Percentiles rank a stretch among this genome's conserved stretches.
Conservation (phyloP, 2,797 vertebrate genomes). For the Syngnathus acus region DNA sequence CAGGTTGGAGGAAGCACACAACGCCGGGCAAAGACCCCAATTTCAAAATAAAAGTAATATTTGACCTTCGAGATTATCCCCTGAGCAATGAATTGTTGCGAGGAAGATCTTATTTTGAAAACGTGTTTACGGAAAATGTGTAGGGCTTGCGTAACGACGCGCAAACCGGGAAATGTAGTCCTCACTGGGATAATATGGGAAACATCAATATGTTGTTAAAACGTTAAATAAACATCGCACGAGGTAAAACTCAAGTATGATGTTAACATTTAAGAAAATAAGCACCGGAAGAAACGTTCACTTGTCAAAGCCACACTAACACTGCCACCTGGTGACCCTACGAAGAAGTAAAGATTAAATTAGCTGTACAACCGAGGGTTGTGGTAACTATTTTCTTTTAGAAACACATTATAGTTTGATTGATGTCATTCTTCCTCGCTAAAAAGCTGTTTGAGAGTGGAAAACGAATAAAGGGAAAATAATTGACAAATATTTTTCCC, state of each 20-base stretch:
- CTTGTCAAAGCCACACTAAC: neutral
- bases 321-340: neutral
- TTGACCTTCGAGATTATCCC: accelerated
- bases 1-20: constrained; percentile 7
- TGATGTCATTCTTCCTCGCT: too few species aligned
- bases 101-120: constrained; percentile 38
- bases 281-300: neutral
- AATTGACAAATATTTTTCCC: too few species aligned
- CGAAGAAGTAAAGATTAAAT: neutral
- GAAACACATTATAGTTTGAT: too few species aligned
- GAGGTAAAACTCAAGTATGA: neutral
- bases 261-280: neutral
- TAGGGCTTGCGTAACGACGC: constrained; percentile 23
- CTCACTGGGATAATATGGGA: neutral
- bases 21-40: constrained; percentile 21
- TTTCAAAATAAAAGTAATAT: constrained; percentile 36
- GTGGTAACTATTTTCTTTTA: too few species aligned
- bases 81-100: accelerated
- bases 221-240: neutral
- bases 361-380: neutral
- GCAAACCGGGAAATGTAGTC: constrained; percentile 41
- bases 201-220: neutral
- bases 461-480: too few species aligned
- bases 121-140: neutral
- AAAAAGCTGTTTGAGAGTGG: too few species aligned